Evolutionary conservation across 2,888 invertebrate species (phyloP).

Genomic region (Scrobipalpa costella): DNA sequence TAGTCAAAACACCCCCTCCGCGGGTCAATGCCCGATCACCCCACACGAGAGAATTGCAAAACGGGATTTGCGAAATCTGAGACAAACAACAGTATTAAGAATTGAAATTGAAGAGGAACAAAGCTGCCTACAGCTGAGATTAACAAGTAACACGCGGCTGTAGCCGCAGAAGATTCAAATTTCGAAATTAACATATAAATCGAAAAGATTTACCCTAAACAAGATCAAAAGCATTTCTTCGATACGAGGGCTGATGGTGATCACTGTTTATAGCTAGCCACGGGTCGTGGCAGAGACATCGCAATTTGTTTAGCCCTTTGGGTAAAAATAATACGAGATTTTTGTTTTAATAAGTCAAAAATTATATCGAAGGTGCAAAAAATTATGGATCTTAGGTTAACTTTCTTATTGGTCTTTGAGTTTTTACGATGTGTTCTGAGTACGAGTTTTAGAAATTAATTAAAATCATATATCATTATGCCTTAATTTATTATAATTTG

Average conservation of each 20-base stretch:
- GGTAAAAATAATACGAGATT: neutral
- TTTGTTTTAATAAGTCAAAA: neutral
- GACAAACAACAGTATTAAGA: constrained; percentile 40
- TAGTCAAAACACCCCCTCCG: constrained; percentile 1
- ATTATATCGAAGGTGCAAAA: neutral
- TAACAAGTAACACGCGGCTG: constrained; percentile 60
- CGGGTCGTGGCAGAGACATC: neutral
- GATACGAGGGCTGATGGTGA: constrained; percentile 60
- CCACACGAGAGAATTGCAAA: constrained; percentile 30
- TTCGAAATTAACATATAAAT: constrained; percentile 79
- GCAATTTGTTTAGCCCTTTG: neutral
- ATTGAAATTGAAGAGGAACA: constrained; percentile 46
- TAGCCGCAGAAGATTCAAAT: constrained; percentile 72
- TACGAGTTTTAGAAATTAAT: too few species aligned
- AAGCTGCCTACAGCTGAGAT: constrained; percentile 56
- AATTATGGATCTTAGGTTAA: too few species aligned
- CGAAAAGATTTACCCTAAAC: constrained; percentile 78
- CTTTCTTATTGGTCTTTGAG: too few species aligned
- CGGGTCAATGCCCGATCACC: constrained; percentile 12
- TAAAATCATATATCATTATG: too few species aligned
- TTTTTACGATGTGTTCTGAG: too few species aligned
- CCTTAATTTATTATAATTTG: too few species aligned
- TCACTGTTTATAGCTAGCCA: constrained; percentile 64
- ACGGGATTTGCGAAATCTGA: constrained; percentile 34
- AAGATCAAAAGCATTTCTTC: constrained; percentile 78